Conservation (phyloP, 1,140 invertebrate genomes). For the Aphelinus certus region DNA sequence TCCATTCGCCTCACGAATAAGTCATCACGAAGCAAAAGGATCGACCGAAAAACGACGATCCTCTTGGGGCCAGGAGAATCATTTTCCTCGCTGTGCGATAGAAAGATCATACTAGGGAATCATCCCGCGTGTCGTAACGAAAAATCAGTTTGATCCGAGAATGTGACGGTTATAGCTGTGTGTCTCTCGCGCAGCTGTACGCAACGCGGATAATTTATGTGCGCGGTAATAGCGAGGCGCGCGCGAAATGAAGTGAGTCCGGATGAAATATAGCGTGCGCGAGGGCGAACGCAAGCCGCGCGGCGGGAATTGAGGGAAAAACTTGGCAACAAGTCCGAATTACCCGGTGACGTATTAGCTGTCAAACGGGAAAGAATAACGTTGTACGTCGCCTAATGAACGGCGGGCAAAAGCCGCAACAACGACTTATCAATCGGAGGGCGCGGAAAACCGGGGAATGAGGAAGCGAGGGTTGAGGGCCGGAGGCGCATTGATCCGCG, state of each 20-base stretch:
- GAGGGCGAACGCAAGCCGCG: background rate
- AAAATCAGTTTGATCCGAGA: background rate
- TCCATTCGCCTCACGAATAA: too few relatives aligned
- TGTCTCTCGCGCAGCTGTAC: background rate
- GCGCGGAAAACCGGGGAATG: background rate
- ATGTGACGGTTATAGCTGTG: background rate
- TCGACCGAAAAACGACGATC: too few relatives aligned
- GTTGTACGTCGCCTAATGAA: too few relatives aligned
- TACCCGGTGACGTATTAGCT: background rate
- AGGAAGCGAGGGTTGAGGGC: background rate
- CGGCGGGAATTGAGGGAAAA: background rate
- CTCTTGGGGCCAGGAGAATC: too few relatives aligned
- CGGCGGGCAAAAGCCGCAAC: background rate
- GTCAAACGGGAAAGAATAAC: background rate
- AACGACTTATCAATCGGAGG: slow-evolving; percentile 6
- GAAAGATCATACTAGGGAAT: too few relatives aligned
- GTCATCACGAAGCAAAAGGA: too few relatives aligned
- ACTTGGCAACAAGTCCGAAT: slow-evolving; percentile 24
- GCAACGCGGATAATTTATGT: background rate
- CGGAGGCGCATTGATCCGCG: slow-evolving; percentile 2
- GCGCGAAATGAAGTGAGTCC: slow-evolving; percentile 23
- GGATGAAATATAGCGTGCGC: background rate
- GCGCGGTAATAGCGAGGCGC: background rate
- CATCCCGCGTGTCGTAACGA: too few relatives aligned
- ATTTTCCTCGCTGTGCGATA: too few relatives aligned